These are phyloP conservation scores for Spea bombifrons DNA, from an alignment of 2,113 vertebrate species.

Conservation along the genomic window DNA sequence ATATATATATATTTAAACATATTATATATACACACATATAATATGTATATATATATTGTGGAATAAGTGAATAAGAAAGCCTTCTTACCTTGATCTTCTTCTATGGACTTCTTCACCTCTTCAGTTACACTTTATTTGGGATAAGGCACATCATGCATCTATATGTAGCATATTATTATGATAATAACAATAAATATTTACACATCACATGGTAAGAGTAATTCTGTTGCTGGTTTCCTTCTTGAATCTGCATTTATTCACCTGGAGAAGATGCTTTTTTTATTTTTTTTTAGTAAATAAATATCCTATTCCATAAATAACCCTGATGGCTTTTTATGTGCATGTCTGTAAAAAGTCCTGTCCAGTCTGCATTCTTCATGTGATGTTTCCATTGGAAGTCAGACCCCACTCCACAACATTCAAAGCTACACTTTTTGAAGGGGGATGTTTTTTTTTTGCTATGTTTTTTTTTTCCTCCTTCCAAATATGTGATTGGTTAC, in stretches of 20 bases:
- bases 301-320: constrained; percentile 21
- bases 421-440: constrained; percentile 43
- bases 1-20: neutral
- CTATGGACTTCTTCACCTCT: too few relatives aligned
- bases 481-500: constrained; percentile 17
- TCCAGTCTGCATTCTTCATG: constrained; percentile 26
- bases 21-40: neutral
- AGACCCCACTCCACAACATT: constrained; percentile 30
- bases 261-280: neutral
- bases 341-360: constrained; percentile 17
- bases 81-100: constrained; percentile 8
- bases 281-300: constrained; percentile 1
- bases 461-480: constrained; percentile 14
- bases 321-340: constrained; percentile 1
- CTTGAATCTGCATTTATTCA: neutral
- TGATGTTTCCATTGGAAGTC: constrained; percentile 36
- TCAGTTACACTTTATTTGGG: too few relatives aligned
- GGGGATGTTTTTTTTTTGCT: constrained; percentile 26
- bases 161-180: neutral
- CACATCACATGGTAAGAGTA: neutral
- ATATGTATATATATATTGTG: too few relatives aligned
- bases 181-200: constrained; percentile 12
- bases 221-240: neutral
- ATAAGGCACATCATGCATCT: too few relatives aligned
- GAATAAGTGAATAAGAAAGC: neutral